phyloP scores from a whole-genome alignment of 2,888 invertebrate species.

The Drosophila nr. fundita region DNA sequence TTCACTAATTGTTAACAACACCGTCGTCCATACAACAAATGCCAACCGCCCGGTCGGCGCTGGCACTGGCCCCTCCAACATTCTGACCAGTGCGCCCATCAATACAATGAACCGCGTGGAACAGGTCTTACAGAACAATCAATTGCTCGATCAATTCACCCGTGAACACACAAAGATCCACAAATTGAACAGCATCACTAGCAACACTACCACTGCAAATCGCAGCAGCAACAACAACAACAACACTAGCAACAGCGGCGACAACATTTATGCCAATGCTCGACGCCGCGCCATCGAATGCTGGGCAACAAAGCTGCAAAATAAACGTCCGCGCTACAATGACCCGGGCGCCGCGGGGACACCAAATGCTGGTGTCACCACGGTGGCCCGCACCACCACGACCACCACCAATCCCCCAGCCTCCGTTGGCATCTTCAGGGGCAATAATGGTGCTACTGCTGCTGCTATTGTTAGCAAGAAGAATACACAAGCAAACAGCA shows the following conservation, averaged over 20 bases:
- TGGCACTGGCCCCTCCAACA: background rate
- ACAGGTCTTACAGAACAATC: constrained; percentile 34
- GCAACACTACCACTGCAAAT: constrained; percentile 21
- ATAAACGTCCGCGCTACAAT: constrained; percentile 67
- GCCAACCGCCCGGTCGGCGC: background rate
- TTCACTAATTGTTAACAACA: constrained; percentile 21
- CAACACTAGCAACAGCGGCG: constrained; percentile 1
- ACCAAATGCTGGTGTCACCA: background rate
- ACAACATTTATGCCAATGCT: constrained; percentile 63
- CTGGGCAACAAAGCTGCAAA: constrained; percentile 62
- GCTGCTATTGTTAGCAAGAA: background rate
- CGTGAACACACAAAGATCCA: background rate
- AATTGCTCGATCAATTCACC: constrained; percentile 26
- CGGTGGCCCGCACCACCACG: background rate
- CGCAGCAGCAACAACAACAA: background rate
- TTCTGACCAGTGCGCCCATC: constrained; percentile 5
- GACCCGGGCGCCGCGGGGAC: constrained; percentile 29
- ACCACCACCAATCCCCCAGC: background rate
- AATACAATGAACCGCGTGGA: constrained; percentile 36
- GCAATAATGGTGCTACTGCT: background rate
- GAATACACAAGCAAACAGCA: constrained; percentile 4
- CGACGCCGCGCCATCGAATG: constrained; percentile 70
- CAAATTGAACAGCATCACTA: constrained; percentile 3
- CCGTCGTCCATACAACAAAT: constrained; percentile 31
- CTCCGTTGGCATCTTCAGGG: background rate